Conservation (phyloP, 2,113 vertebrate genomes). For the Chamaea fasciata region DNA sequence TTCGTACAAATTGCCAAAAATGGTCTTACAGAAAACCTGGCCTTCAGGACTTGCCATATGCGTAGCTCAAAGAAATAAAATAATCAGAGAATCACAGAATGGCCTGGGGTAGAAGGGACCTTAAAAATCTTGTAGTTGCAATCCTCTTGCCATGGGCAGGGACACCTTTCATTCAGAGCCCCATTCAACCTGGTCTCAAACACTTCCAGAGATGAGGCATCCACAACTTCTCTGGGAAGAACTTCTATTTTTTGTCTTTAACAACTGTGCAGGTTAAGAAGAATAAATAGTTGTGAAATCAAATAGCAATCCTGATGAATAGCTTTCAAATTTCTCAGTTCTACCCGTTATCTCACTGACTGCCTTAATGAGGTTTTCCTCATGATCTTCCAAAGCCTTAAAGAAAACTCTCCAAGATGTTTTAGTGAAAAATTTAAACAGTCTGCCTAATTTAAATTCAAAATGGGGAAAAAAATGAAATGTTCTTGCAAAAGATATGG, state of each 20-base stretch:
- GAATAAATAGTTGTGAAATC: neutral
- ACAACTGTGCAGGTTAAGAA: neutral
- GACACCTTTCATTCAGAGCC: neutral
- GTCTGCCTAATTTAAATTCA: neutral
- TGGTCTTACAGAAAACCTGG: neutral
- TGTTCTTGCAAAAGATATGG: neutral
- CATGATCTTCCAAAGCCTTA: neutral
- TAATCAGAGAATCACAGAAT: neutral
- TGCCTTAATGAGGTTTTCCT: neutral
- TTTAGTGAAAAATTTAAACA: neutral
- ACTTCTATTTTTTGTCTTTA: neutral
- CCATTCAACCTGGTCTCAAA: neutral
- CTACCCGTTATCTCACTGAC: neutral
- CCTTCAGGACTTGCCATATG: neutral
- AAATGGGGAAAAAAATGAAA: neutral
- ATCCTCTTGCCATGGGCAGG: neutral
- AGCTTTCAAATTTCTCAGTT: neutral
- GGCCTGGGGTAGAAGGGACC: neutral
- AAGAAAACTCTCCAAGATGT: neutral
- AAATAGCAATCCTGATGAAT: neutral
- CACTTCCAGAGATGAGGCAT: neutral
- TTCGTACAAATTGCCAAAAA: neutral
- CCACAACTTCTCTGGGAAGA: neutral
- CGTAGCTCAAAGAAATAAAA: neutral
- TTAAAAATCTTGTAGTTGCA: neutral